Conservation (phyloP, 1,140 invertebrate species). For the Fopius arisanus region DNA sequence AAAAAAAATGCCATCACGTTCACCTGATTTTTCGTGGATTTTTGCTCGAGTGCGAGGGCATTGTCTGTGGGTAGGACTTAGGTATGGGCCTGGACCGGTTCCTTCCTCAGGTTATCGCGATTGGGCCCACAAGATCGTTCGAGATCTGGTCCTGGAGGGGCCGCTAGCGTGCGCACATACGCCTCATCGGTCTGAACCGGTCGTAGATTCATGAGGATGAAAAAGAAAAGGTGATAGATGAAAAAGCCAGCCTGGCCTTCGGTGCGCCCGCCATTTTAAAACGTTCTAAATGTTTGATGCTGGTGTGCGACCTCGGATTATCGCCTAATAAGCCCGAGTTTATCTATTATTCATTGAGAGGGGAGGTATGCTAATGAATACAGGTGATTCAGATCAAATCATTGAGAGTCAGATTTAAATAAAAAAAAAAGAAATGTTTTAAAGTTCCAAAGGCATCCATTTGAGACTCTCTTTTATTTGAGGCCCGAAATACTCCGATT, state of each 20-base stretch:
- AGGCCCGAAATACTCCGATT: too few species aligned
- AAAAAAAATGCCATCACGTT: too few species aligned
- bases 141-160: constrained; percentile 16
- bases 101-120: constrained; percentile 25
- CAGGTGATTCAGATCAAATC: not conserved
- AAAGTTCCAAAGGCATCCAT: too few species aligned
- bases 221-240: constrained; percentile 27
- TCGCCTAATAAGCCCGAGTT: constrained; percentile 55
- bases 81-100: constrained; percentile 20
- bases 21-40: too few species aligned
- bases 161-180: constrained; percentile 41
- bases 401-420: too few species aligned
- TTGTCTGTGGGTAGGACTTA: not conserved
- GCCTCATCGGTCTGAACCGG: constrained; percentile 50
- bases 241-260: constrained; percentile 51
- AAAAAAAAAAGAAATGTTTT: too few species aligned
- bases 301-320: constrained; percentile 46
- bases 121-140: constrained; percentile 22
- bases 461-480: too few species aligned
- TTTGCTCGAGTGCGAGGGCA: too few species aligned
- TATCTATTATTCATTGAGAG: constrained; percentile 58
- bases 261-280: constrained; percentile 58
- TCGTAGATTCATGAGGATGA: constrained; percentile 49
- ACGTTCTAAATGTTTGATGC: constrained; percentile 60
- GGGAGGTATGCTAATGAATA: constrained; percentile 48